Base-by-base conservation (phyloP, 1,140 invertebrate species). In the Aphaenogaster floridana region DNA sequence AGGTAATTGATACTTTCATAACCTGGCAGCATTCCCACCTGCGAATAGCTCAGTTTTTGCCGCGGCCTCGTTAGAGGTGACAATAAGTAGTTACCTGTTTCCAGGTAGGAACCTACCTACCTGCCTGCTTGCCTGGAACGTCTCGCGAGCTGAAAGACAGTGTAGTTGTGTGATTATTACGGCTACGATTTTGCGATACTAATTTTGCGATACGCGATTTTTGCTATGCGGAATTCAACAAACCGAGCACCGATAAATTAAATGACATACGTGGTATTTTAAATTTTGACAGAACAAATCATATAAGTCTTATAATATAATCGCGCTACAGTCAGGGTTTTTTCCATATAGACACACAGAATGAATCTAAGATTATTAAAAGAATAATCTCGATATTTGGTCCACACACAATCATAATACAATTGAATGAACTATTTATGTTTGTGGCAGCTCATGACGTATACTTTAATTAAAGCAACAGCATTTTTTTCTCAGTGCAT, bases 1-100 rank as follows among this genome's bases (percentile, higher is more conserved):
- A 93, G 93, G 93, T 94, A 95, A 95, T 95, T 95, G 94, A 95
- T 95, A 94, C 93, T 95, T 95, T 95, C 94, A 94, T 95, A 94
- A 95, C 90, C 89, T 88, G 89, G 88, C 93, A 92, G 92, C 93
- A 95, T 95, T 95, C 93, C 93, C 93, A 94, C 93, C 92, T 93
- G 93, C 92, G 88, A 93, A 94, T 94, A 93, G 90, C 89, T 93
- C 63, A 89, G 86, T 94, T 95, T 93, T 93, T 94, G 88, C 86
- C 4, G 72, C 81, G 86, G 92, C 89, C 93, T 95, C 94, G 92
- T 95, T 95, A 95, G 88, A 95, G 94, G 94, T 95, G 94, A 95
- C 94, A 95, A 95, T 95, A 95, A 94, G 92, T 95, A 95, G 93
- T 94, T 94, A 93, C 83, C 90, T 86, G 90, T 93, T 95, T 95